phyloP scores from a whole-genome alignment of 2,797 vertebrate species.

The Telmatherina bonti region DNA sequence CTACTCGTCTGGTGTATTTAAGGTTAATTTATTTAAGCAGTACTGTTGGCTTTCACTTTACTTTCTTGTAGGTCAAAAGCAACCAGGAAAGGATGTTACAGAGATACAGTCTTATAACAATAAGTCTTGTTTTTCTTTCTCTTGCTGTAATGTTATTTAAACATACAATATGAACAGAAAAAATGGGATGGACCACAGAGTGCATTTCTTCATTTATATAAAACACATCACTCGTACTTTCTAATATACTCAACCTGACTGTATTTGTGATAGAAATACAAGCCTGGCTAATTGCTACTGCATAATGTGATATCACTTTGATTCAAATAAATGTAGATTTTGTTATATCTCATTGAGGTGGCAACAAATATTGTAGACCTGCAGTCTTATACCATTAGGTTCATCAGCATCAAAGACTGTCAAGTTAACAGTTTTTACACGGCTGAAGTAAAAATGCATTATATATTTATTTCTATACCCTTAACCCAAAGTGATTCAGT shows the following conservation, averaged over 20 bases:
- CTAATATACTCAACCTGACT: neutral
- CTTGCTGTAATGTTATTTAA: neutral
- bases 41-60: conserved; percentile 18
- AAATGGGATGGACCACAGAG: neutral
- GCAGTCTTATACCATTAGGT: neutral
- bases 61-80: conserved; percentile 22
- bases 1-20: conserved; percentile 49
- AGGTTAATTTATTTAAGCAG: conserved; percentile 32
- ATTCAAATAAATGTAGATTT: neutral
- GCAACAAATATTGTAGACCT: conserved; percentile 32
- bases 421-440: neutral
- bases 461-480: neutral
- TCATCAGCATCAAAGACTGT: neutral
- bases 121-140: neutral
- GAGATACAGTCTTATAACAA: conserved; percentile 11
- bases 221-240: neutral
- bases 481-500: neutral
- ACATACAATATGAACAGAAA: neutral
- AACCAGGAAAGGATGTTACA: neutral
- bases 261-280: neutral
- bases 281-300: neutral
- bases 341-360: neutral
- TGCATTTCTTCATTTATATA: neutral
- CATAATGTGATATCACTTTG: neutral
- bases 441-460: neutral